phyloP scores from a whole-genome alignment of 35 echinoderm and acorn worm species.

The Ophiothrix spiculata region DNA sequence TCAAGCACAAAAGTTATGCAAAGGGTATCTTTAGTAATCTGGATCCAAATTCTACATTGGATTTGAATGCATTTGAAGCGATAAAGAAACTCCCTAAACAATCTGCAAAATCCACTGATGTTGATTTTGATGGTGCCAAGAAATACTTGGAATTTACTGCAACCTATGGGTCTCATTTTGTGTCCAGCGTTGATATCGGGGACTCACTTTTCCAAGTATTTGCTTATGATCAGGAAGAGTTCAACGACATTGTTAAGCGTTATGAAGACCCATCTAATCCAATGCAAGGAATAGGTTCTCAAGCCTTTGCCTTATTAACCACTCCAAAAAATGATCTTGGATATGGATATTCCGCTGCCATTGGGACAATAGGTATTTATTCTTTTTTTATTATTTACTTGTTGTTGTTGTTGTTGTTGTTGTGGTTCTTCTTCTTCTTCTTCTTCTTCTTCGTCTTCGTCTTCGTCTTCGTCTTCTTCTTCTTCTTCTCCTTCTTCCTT shows the following conservation, averaged over 20 bases:
- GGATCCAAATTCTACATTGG: not conserved
- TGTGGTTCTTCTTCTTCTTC: too few species aligned
- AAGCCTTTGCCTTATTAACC: not conserved
- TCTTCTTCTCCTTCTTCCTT: too few species aligned
- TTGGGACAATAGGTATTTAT: not conserved
- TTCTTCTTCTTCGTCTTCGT: too few species aligned
- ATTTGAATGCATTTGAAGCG: not conserved
- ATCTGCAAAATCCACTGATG: not conserved
- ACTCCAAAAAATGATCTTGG: not conserved
- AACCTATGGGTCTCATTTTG: conserved; percentile 1
- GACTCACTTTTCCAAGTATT: too few species aligned
- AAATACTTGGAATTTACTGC: conserved; percentile 4
- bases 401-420: too few species aligned
- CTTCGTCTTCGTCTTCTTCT: too few species aligned
- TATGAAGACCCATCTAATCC: not conserved
- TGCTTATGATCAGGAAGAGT: not conserved
- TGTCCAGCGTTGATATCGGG: not conserved
- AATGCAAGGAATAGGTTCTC: not conserved
- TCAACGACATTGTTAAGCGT: not conserved
- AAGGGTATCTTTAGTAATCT: not conserved
- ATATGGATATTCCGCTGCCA: not conserved
- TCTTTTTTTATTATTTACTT: too few species aligned
- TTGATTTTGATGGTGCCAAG: not conserved
- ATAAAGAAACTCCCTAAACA: not conserved
- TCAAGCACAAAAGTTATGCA: not conserved